A percentile compares a stretch with the other conserved stretches of the same genome.
These are phyloP conservation scores for Hydroisotoma schaefferi DNA, from an alignment of 2,888 invertebrate genomes.

Conservation along the genomic window DNA sequence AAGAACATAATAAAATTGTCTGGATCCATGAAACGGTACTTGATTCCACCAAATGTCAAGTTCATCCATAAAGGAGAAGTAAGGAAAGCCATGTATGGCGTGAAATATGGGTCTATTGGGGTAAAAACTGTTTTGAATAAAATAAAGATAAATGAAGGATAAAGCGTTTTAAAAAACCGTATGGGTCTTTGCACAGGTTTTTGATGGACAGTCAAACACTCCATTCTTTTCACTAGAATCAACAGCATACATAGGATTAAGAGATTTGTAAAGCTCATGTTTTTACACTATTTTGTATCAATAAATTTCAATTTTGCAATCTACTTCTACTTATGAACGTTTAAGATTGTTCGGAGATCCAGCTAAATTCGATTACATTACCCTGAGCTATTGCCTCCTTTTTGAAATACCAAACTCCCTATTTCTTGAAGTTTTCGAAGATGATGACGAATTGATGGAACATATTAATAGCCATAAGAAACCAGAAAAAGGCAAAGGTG, in stretches of 20 bases:
- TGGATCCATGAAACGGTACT: slow-evolving; percentile 17
- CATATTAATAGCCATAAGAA: slow-evolving; percentile 11
- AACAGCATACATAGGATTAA: slow-evolving; percentile 22
- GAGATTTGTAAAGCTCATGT: slow-evolving; percentile 10
- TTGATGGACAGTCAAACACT: too few species aligned
- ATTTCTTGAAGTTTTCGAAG: slow-evolving; percentile 26
- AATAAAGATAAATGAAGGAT: too few species aligned
- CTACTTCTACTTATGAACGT: background rate
- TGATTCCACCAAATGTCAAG: slow-evolving; percentile 20
- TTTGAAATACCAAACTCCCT: slow-evolving; percentile 21
- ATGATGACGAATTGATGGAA: slow-evolving; percentile 24
- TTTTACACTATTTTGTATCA: background rate
- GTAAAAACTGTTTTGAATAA: background rate
- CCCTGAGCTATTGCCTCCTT: slow-evolving; percentile 25
- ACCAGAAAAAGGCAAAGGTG: too few species aligned
- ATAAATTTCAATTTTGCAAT: background rate
- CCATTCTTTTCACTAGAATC: slow-evolving; percentile 17
- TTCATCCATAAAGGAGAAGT: slow-evolving; percentile 27
- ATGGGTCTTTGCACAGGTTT: too few species aligned
- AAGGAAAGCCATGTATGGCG: slow-evolving; percentile 14
- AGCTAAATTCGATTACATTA: slow-evolving; percentile 17
- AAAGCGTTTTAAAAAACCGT: too few species aligned
- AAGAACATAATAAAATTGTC: slow-evolving; percentile 30
- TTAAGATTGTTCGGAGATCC: slow-evolving; percentile 26
- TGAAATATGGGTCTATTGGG: background rate